Percentiles rank a stretch among this genome's conserved stretches.
Evolutionary conservation across 2,113 vertebrate species (phyloP).

Genomic region (Rhagologus leucostigma): DNA sequence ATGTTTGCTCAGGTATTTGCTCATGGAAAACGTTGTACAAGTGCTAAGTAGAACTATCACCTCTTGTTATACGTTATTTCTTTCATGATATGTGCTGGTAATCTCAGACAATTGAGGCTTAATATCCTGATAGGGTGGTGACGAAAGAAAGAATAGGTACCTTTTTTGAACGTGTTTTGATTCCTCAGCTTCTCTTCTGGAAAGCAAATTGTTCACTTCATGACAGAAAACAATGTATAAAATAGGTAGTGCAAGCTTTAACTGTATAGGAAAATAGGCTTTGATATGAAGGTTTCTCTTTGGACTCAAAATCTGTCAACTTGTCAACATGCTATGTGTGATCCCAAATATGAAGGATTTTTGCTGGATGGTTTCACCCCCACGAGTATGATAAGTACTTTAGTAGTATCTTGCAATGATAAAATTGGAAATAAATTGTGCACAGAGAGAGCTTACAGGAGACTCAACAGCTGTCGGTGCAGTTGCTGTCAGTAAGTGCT

Average conservation of each 20-base stretch:
- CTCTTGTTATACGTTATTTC: neutral
- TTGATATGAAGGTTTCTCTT: neutral
- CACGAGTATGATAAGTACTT: neutral
- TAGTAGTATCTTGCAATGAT: neutral
- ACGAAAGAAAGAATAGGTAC: neutral
- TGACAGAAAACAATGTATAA: neutral
- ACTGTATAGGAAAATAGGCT: neutral
- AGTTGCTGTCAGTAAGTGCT: neutral
- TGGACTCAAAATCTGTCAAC: neutral
- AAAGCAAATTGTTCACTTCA: neutral
- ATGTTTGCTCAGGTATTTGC: slow-evolving; percentile 14
- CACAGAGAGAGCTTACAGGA: neutral
- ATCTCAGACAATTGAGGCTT: neutral
- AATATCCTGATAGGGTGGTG: neutral
- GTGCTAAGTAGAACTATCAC: neutral
- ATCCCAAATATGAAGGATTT: neutral
- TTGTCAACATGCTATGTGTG: neutral
- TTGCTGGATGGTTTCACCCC: neutral
- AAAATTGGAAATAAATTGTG: neutral
- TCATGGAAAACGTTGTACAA: neutral
- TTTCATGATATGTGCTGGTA: neutral
- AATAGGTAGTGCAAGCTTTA: neutral
- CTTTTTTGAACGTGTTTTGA: neutral
- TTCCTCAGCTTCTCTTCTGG: neutral
- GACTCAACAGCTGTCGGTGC: rapidly evolving